Base-by-base conservation (phyloP, 1,140 invertebrate species). In the Drosophila sp. region DNA sequence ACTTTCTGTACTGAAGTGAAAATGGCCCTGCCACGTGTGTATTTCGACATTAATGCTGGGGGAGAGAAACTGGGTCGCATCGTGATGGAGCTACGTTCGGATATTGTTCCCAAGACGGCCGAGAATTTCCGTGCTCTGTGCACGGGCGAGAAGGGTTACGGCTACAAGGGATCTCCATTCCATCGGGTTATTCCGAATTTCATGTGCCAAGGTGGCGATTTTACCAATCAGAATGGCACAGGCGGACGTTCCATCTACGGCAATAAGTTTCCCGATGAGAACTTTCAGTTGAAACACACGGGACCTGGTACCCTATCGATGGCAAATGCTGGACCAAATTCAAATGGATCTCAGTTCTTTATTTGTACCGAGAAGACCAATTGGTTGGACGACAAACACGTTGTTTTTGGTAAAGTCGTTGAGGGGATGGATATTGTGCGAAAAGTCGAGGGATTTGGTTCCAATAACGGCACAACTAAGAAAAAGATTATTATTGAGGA, bases 181-280 rank as follows among this genome's bases (percentile, higher is more conserved):
- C 97, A 98, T 92, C 95, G 98, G 72, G 95, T 99, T 45, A 99
- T 99, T 89, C 98, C 98, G 66, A 97, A 98, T 91, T 99, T 99
- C 93, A 99, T 99, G 98, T 97, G 97, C 91, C 98, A 99, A 93
- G 96, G 97, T 32, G 97, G 97, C 67, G 98, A 99, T 91, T 99
- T 99, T 89, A 98, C 97, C 9, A 96, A 96, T 81, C 95, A 97
- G 92, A 97, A 98, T 92, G 97, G 97, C 86, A 99, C 97, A 91
- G 98, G 97, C 48, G 98, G 97, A 32, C 97, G 97, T 92, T 98
- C 97, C 63, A 98, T 99, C 92, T 98, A 98, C 82, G 98, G 98
- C 2, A 94, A 94, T 53, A 98, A 98, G 92, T 99, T 99, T 92
- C 94, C 94, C 11, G 98, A 99, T 92, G 98, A 99, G 92, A 99